Base-by-base conservation (phyloP, 2,888 invertebrate genomes). In the Stenurella melanura region DNA sequence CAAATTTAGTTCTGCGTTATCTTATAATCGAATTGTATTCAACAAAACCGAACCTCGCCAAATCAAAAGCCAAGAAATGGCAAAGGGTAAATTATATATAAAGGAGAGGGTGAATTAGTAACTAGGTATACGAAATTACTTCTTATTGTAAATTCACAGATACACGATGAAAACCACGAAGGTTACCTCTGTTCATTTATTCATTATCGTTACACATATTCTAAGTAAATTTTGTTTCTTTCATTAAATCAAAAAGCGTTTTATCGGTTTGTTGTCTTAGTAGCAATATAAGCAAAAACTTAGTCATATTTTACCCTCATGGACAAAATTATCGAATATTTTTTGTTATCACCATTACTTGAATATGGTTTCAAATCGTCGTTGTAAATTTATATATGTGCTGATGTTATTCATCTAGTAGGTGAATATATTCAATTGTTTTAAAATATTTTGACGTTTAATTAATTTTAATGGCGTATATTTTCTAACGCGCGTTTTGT, bases 51-150 rank as follows among this genome's bases (percentile, higher is more conserved):
- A 83, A 81, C 19, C 64, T 42, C 80, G 80, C 78, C 79, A 74
- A 81, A 76, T 82, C 82, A 82, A 79, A 82, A 80, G 80, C 75
- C 77, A 78, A 79, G 81, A 82, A 83, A 80, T 80, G 83, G 83
- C 80, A 84, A 84, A 83, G 84, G 84, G 82, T 83, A 82, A 83
- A 84, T 84, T 83, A 83, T 84, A 82, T 82, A 83, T 81, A 82
- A 82, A 76, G 77, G 68, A 57, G 54, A 61, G 56, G 63, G 78
- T 78, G 75, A 77, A 77, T 80, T 78, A 73, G 76, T 78, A 78
- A 78, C 73, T 80, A 80, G 73, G 30, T 73, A 78, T 72, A 76
- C 76, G 67, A 68, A 77, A 78, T 77, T 78, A 78, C 77, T 75
- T 77, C 80, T 80, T 77, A 74, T 76, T 74, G 42, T 50, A 60